Conservation (phyloP, 2,888 invertebrate species). For the Cheilosia urbana region DNA sequence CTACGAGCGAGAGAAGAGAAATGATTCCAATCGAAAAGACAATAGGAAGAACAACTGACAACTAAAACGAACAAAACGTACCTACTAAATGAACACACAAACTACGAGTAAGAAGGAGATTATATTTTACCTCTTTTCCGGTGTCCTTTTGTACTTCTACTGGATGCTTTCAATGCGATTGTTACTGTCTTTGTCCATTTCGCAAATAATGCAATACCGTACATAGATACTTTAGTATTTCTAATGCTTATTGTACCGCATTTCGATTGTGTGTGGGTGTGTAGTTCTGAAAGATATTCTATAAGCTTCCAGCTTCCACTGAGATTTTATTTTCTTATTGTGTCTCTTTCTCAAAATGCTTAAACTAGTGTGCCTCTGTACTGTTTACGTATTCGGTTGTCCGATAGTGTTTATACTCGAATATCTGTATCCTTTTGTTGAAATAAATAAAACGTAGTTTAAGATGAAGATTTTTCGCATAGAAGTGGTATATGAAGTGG, state of each 20-base stretch:
- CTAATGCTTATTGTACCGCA: not conserved
- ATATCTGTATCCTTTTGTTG: slow-evolving; percentile 4
- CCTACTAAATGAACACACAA: not conserved
- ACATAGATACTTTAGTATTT: slow-evolving; percentile 13
- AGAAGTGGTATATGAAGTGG: not conserved
- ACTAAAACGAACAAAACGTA: not conserved
- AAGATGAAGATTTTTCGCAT: slow-evolving; percentile 35
- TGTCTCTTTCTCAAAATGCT: not conserved
- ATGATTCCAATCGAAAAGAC: not conserved
- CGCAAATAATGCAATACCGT: slow-evolving; percentile 22
- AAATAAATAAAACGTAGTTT: slow-evolving; percentile 42
- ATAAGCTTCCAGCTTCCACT: slow-evolving; percentile 16
- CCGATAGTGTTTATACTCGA: slow-evolving; percentile 23
- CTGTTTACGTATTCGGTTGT: too few relatives aligned
- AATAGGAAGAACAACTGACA: not conserved
- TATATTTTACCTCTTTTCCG: slow-evolving; percentile 28
- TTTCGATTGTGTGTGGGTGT: not conserved
- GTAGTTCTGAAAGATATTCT: slow-evolving; percentile 23
- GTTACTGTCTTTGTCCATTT: slow-evolving; percentile 58
- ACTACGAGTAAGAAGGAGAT: slow-evolving; percentile 28
- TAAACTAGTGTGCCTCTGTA: not conserved
- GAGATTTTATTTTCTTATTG: slow-evolving; percentile 26
- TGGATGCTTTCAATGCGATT: slow-evolving; percentile 59
- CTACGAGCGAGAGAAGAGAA: not conserved
- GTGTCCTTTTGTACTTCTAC: slow-evolving; percentile 14